Evolutionary conservation across 1,140 invertebrate genomes (phyloP).

Genomic region (Homarus americanus): DNA sequence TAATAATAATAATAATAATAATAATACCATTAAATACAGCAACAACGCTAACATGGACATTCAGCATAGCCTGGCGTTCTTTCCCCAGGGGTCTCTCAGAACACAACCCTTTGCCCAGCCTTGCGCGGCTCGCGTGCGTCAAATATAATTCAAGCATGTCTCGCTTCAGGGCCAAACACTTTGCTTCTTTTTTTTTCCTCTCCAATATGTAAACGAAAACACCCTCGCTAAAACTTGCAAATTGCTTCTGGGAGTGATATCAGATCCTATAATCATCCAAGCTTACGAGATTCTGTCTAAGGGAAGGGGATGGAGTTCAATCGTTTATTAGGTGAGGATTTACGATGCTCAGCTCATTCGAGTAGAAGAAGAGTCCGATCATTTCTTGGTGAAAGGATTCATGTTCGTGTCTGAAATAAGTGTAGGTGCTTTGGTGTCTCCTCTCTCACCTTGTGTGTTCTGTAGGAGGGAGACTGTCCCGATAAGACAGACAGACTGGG

Average conservation of each 20-base stretch:
- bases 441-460: no score
- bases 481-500: background rate
- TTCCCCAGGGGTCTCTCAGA: no score
- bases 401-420: background rate
- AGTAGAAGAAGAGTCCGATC: background rate
- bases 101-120: no score
- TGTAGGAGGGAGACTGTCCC: no score
- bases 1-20: no score
- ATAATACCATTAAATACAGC: no score
- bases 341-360: background rate
- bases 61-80: no score
- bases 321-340: conserved; percentile 3
- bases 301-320: background rate
- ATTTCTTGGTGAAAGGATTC: conserved; percentile 12
- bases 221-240: background rate
- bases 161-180: background rate
- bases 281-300: background rate
- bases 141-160: background rate
- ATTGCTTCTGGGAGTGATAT: conserved; percentile 1
- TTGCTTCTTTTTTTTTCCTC: background rate
- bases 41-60: no score
- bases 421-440: background rate
- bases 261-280: background rate
- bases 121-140: background rate
- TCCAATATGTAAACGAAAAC: background rate